Conservation (phyloP, 2,113 vertebrate species). For the Aptenodytes forsteri region DNA sequence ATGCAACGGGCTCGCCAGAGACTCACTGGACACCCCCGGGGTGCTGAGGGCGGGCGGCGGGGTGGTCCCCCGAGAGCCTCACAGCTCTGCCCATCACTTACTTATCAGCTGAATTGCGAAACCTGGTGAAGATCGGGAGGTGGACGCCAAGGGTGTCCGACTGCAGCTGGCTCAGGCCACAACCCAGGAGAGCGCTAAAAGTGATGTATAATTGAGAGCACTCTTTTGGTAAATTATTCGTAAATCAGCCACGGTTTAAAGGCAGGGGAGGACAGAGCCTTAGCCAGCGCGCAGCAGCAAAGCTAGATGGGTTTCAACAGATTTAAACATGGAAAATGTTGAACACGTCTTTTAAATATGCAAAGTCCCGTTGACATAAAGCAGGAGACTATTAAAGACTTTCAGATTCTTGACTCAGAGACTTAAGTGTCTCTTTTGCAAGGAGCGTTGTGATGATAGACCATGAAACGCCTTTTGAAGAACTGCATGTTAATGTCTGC, state of each 20-base stretch:
- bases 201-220: not conserved
- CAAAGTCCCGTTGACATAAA: not conserved
- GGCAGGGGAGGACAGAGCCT: not conserved
- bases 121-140: conserved; percentile 25
- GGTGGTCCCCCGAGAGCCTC: not conserved
- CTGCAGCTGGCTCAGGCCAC: conserved; percentile 53
- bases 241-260: not conserved
- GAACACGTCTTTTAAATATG: not conserved
- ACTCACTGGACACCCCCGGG: fast-evolving
- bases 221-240: conserved; percentile 3
- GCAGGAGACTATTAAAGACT: not conserved
- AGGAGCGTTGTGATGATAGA: not conserved
- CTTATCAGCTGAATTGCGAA: conserved; percentile 55
- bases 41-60: fast-evolving
- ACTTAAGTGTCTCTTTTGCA: not conserved
- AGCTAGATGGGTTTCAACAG: not conserved
- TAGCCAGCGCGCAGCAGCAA: not conserved
- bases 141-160: conserved; percentile 12
- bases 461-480: not conserved
- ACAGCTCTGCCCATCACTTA: not conserved
- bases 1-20: fast-evolving
- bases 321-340: not conserved
- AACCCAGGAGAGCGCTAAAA: conserved; percentile 50
- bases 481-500: not conserved
- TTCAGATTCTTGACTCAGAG: not conserved